Base-by-base conservation (phyloP, 2,888 invertebrate genomes). In the Synanthedon myopaeformis region DNA sequence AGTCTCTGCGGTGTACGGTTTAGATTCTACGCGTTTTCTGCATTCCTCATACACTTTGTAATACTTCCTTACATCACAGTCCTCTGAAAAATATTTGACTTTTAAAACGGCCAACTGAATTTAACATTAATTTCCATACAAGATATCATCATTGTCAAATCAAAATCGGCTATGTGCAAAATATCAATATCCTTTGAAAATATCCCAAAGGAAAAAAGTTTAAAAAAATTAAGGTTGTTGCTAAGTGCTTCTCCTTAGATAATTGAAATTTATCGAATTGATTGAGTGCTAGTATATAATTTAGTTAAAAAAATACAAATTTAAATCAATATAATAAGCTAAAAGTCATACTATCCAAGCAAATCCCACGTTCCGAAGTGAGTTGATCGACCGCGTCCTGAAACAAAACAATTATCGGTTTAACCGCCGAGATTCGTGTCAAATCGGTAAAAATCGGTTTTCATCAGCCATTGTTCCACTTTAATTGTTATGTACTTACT, bases 1-100 rank as follows among this genome's bases (percentile, higher is more conserved):
- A 1, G 71, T 78, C 62, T 85, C 85, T 0, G 76, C 72, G 0
- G 84, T 85, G 59, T 74, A 79, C 0, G 64, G 62, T 55, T 79
- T 81, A 1, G 58, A 59, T 8, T 53, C 58, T 0, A 85, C 66
- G 0, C 85, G 61, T 2, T 63, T 57, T 17, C 73, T 64, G 56
- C 85, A 85, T 0, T 64, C 60, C 13, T 64, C 57, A 0, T 80
- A 63, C 4, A 59, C 55, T 2, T 60, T 17, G 42, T 67, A 69
- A 10, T 59, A 4, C 19, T 70, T 71, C 35, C 71, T 59, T 1
- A 78, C 74, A 14, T 60, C 51, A 51, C 76, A 74, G 58, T 80
- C 60, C 53, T 61, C 83, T 84, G 65, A 17, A 13, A 53, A 56
- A 61, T 35, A 35, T 3, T 23, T 35, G 3, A 35, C 10, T 35